These are phyloP conservation scores for Remorina albescens DNA, from an alignment of 2,797 vertebrate species.

Conservation along the genomic window DNA sequence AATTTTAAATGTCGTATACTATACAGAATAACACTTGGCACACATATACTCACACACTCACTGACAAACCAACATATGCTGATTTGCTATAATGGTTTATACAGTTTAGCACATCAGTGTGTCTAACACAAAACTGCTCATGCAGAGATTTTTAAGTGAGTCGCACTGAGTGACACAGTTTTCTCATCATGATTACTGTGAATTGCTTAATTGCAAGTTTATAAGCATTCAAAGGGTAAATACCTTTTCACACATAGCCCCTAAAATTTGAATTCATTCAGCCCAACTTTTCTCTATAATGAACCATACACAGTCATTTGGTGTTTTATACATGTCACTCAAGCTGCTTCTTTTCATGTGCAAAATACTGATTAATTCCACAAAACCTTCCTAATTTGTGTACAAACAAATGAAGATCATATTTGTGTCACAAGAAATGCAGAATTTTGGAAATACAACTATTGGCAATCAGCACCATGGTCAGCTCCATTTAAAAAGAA, in stretches of 20 bases:
- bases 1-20: conserved; percentile 34
- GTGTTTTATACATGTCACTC: no score
- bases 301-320: not conserved
- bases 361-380: not conserved
- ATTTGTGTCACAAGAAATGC: not conserved
- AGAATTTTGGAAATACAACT: not conserved
- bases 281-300: not conserved
- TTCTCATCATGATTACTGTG: not conserved
- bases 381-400: no score
- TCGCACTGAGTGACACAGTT: not conserved
- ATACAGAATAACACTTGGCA: conserved; percentile 36
- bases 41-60: conserved; percentile 4
- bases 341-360: not conserved
- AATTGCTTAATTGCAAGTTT: conserved; percentile 6
- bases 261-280: not conserved
- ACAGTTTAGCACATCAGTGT: not conserved
- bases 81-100: not conserved
- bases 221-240: not conserved
- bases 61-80: not conserved
- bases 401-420: not conserved
- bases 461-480: not conserved
- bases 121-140: not conserved
- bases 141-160: conserved; percentile 17
- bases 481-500: not conserved
- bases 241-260: not conserved